Evolutionary conservation across 2,888 invertebrate species (phyloP).

Genomic region (Leucozona laternaria): DNA sequence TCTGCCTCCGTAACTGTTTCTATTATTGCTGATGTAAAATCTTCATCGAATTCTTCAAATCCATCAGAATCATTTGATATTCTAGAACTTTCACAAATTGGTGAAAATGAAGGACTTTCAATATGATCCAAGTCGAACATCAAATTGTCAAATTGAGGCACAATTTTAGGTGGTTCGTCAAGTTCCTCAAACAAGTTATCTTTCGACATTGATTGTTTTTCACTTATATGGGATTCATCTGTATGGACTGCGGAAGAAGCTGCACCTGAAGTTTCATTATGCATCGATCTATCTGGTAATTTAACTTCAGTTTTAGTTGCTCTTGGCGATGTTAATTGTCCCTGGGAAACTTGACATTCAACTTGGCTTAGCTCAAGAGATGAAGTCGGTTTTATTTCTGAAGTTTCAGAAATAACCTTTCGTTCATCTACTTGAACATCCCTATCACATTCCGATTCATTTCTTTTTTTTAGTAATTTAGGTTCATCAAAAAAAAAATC

Average conservation of each 20-base stretch:
- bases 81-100: background rate
- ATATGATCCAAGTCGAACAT: conserved; percentile 13
- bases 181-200: background rate
- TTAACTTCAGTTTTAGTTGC: background rate
- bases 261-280: conserved; percentile 1
- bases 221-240: background rate
- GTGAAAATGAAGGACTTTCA: conserved; percentile 1
- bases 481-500: background rate
- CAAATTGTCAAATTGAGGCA: conserved; percentile 76
- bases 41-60: conserved; percentile 14
- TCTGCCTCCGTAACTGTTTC: background rate
- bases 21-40: background rate
- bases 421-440: background rate
- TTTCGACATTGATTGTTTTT: background rate
- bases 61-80: conserved; percentile 10
- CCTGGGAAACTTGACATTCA: background rate
- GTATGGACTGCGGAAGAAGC: background rate
- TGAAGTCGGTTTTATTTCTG: background rate
- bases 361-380: background rate
- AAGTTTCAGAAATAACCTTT: background rate
- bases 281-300: background rate
- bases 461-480: background rate
- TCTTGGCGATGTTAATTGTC: background rate
- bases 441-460: background rate
- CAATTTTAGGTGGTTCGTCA: conserved; percentile 44